Conservation (phyloP, 2,113 vertebrate genomes). For the Mustela lutreola region DNA sequence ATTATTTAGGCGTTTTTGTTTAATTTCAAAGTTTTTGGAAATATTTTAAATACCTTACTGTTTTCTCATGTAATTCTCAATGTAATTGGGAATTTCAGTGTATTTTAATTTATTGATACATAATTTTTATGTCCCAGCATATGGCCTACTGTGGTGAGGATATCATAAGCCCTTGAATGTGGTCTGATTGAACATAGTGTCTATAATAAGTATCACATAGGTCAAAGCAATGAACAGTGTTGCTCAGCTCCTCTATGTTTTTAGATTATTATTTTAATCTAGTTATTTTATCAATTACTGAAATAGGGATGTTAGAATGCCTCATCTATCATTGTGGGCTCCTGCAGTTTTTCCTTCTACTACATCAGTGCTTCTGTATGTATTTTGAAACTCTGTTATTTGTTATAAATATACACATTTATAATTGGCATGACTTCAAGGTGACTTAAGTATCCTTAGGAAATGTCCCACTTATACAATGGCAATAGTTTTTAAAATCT, state of each 20-base stretch:
- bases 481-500: not conserved
- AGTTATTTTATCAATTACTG: not conserved
- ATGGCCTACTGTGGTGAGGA: not conserved
- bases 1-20: not conserved
- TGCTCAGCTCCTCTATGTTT: not conserved
- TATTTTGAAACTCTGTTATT: not conserved
- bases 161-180: not conserved
- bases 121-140: not conserved
- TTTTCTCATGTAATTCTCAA: not conserved
- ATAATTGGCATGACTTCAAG: not conserved
- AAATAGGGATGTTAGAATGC: not conserved
- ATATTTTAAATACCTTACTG: not conserved
- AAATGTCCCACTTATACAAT: not conserved
- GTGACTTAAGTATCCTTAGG: not conserved
- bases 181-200: not conserved
- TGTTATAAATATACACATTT: not conserved
- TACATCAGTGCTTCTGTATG: not conserved
- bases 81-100: not conserved
- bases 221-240: not conserved
- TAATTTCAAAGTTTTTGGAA: not conserved
- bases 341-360: not conserved
- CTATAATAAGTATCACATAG: not conserved
- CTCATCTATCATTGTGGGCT: not conserved
- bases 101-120: not conserved
- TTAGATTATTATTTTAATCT: not conserved